Evolutionary conservation across 2,113 vertebrate genomes (phyloP).

Genomic region (Heterotis niloticus): DNA sequence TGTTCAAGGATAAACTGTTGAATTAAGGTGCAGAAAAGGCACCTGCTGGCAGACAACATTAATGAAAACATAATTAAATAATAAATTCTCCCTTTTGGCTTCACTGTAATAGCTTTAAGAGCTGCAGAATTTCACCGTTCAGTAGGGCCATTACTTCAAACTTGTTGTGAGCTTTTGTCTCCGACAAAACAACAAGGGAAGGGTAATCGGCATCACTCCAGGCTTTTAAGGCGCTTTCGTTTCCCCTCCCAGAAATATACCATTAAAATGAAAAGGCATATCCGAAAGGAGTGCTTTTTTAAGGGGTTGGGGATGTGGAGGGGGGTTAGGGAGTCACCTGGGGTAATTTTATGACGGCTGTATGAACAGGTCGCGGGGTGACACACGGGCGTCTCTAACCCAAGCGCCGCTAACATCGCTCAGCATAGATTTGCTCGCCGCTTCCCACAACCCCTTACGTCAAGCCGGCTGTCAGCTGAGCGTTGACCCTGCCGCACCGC

Average conservation of each 20-base stretch:
- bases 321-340: background rate
- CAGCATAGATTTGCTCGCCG: background rate
- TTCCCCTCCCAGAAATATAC: background rate
- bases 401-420: background rate
- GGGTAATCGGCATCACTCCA: background rate
- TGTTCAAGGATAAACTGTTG: too few relatives aligned
- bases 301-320: background rate
- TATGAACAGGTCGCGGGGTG: background rate
- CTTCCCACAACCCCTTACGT: background rate
- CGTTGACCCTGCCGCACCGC: background rate
- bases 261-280: conserved; percentile 4
- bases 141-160: too few relatives aligned
- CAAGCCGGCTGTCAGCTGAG: background rate
- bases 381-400: background rate
- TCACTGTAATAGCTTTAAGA: too few relatives aligned
- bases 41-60: too few relatives aligned
- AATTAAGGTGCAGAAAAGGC: too few relatives aligned
- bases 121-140: too few relatives aligned
- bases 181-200: background rate
- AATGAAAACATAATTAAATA: too few relatives aligned
- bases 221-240: background rate
- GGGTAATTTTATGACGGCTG: background rate
- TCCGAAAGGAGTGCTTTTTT: background rate
- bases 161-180: background rate
- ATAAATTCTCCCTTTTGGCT: too few relatives aligned